These are phyloP conservation scores for Cinara cedri DNA, from an alignment of 2,888 invertebrate species.

Conservation along the genomic window DNA sequence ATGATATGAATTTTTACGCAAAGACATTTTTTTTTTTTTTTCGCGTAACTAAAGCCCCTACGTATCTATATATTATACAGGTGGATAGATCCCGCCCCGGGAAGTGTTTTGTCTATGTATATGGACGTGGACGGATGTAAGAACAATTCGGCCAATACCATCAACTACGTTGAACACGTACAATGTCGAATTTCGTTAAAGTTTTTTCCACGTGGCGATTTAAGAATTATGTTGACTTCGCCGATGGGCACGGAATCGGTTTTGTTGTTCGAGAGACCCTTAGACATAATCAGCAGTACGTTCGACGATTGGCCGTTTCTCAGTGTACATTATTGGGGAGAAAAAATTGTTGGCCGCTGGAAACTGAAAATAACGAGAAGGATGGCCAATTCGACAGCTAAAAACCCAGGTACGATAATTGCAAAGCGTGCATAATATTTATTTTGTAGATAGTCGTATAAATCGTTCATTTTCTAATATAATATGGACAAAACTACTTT, in stretches of 20 bases:
- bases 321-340: constrained; percentile 98
- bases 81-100: constrained; percentile 76
- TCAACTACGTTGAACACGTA: constrained; percentile 92
- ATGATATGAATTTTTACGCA: no score
- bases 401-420: constrained; percentile 63
- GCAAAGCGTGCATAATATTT: no score
- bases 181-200: constrained; percentile 92
- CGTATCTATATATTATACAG: constrained; percentile 61
- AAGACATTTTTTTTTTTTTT: background rate
- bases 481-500: no score
- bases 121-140: constrained; percentile 92
- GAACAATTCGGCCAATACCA: constrained; percentile 80
- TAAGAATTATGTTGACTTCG: constrained; percentile 85
- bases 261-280: constrained; percentile 88
- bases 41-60: no score
- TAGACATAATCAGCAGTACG: constrained; percentile 88
- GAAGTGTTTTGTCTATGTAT: constrained; percentile 75
- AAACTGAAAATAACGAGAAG: constrained; percentile 75
- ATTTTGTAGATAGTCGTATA: no score
- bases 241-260: constrained; percentile 94
- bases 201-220: constrained; percentile 93
- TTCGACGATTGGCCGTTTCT: constrained; percentile 99
- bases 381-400: constrained; percentile 61
- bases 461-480: no score
- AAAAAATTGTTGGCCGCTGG: constrained; percentile 88